Percentiles rank a stretch among this genome's conserved stretches.
phyloP scores from a whole-genome alignment of 2,888 invertebrate genomes.

The Ligdia adustata region DNA sequence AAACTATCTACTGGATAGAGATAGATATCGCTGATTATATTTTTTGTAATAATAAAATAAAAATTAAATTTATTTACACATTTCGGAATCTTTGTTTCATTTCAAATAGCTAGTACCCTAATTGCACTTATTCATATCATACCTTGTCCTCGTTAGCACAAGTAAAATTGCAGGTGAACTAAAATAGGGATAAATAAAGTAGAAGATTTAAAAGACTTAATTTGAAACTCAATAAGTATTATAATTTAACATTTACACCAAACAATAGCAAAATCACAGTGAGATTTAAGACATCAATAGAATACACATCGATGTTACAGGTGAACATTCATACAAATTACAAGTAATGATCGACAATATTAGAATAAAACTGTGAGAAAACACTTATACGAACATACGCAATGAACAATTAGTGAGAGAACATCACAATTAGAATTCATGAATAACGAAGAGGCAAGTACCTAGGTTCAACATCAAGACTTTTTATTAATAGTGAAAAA shows the following conservation, averaged over 20 bases:
- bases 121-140: too few relatives aligned
- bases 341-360: slow-evolving; percentile 38
- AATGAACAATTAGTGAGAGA: slow-evolving; percentile 23
- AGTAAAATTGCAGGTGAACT: too few relatives aligned
- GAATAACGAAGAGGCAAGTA: slow-evolving; percentile 21
- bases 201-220: slow-evolving; percentile 45
- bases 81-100: too few relatives aligned
- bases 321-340: slow-evolving; percentile 41
- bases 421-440: slow-evolving; percentile 23
- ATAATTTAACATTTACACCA: slow-evolving; percentile 73
- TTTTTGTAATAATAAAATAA: too few relatives aligned
- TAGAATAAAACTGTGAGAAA: slow-evolving; percentile 10
- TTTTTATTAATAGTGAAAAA: slow-evolving; percentile 1
- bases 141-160: too few relatives aligned
- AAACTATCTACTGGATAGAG: too few relatives aligned
- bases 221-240: slow-evolving; percentile 62
- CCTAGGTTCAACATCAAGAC: slow-evolving; percentile 12
- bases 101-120: too few relatives aligned
- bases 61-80: too few relatives aligned
- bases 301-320: slow-evolving; percentile 52
- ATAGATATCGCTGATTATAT: too few relatives aligned
- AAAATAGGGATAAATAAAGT: too few relatives aligned
- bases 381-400: neutral
- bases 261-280: slow-evolving; percentile 77
- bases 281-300: slow-evolving; percentile 67